Evolutionary conservation across 2,888 invertebrate species (phyloP).

Genomic region (Cephus spinipes): DNA sequence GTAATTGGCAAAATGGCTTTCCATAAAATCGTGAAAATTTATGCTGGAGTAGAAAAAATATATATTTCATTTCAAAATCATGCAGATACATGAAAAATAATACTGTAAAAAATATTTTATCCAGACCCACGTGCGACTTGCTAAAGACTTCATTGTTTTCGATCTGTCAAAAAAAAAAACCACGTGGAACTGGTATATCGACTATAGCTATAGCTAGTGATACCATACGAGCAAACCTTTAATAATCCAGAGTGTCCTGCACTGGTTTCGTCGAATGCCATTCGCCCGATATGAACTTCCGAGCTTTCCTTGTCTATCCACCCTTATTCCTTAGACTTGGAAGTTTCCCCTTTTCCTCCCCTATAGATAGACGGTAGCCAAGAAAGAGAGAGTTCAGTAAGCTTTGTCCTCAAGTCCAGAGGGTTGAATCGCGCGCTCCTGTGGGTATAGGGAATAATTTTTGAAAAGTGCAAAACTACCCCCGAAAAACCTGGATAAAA

Average conservation of each 20-base stretch:
- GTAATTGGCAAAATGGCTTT: too few relatives aligned
- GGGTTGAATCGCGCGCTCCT: slow-evolving; percentile 1
- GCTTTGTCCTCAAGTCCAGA: not conserved
- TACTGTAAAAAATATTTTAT: too few relatives aligned
- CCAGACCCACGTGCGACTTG: too few relatives aligned
- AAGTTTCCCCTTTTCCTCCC: slow-evolving; percentile 14
- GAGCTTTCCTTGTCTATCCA: slow-evolving; percentile 8
- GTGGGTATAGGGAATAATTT: slow-evolving; percentile 29
- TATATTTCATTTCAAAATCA: too few relatives aligned
- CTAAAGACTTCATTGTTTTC: too few relatives aligned
- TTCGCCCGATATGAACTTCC: not conserved
- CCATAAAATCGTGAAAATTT: too few relatives aligned
- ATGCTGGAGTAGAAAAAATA: too few relatives aligned
- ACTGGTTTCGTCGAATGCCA: not conserved
- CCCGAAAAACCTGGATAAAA: not conserved
- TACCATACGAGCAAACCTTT: not conserved
- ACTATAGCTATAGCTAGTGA: not conserved
- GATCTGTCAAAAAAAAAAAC: too few relatives aligned
- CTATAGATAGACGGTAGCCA: not conserved
- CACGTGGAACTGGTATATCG: too few relatives aligned
- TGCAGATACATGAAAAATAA: too few relatives aligned
- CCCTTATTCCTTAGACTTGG: slow-evolving; percentile 19
- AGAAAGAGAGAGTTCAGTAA: slow-evolving; percentile 1
- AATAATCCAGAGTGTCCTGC: not conserved
- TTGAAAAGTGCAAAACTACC: slow-evolving; percentile 29